Percentiles rank a stretch among this genome's conserved stretches.
These are phyloP conservation scores for Hydrolagus colliei DNA, from an alignment of 2,797 vertebrate species.

Conservation along the genomic window DNA sequence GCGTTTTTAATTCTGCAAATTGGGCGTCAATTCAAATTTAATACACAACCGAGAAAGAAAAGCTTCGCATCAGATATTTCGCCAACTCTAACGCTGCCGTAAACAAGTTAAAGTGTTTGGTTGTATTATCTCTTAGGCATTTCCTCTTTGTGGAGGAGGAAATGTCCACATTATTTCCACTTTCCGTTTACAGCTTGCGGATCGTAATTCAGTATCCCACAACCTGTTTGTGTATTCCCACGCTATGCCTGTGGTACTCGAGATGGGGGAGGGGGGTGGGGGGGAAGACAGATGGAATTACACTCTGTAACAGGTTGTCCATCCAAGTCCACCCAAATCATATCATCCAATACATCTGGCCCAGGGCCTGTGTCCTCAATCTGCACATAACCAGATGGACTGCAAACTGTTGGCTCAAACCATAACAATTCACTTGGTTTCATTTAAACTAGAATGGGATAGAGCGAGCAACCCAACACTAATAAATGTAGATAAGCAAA, in stretches of 20 bases:
- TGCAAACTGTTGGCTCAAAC: neutral
- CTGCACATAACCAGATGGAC: neutral
- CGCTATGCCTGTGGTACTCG: neutral
- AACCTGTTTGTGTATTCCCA: neutral
- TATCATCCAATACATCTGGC: slow-evolving; percentile 6
- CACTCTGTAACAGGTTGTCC: neutral
- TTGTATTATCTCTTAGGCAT: too few species aligned
- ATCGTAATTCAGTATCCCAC: neutral
- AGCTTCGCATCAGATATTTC: too few species aligned
- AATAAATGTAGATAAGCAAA: neutral
- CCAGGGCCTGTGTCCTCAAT: slow-evolving; percentile 15
- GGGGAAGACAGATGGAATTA: neutral
- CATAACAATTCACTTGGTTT: neutral
- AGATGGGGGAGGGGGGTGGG: neutral
- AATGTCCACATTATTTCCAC: too few species aligned
- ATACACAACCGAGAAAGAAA: too few species aligned
- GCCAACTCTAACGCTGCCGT: too few species aligned
- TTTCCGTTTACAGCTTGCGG: neutral
- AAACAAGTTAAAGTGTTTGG: too few species aligned
- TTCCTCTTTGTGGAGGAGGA: too few species aligned
- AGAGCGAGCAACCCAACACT: neutral
- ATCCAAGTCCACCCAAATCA: neutral
- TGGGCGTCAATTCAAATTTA: too few species aligned
- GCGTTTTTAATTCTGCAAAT: too few species aligned
- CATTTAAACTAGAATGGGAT: neutral